Evolutionary conservation across 2,888 invertebrate genomes (phyloP).

Genomic region (Crocallis elinguaria): DNA sequence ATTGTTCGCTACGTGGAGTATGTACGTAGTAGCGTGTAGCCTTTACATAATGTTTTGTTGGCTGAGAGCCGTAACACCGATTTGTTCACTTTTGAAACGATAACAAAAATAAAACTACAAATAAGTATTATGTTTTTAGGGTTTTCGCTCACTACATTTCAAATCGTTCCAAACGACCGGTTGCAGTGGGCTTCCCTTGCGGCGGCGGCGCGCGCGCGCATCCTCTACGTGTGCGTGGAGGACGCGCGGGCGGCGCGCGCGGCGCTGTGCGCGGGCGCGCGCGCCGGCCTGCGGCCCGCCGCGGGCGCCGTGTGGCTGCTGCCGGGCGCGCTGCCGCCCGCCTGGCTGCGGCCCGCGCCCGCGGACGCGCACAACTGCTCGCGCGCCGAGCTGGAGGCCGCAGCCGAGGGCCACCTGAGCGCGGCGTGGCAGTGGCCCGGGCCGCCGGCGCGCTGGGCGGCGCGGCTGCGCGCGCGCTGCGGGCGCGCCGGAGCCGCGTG

Average conservation of each 20-base stretch:
- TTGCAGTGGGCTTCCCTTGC: conserved; percentile 63
- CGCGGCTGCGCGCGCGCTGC: conserved; percentile 26
- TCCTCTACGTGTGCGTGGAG: conserved; percentile 92
- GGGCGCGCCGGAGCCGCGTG: conserved; percentile 20
- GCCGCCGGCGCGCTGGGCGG: conserved; percentile 38
- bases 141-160: too few species aligned
- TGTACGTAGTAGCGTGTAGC: too few species aligned
- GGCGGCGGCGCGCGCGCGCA: conserved; percentile 82
- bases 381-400: conserved; percentile 41
- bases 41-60: too few species aligned
- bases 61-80: too few species aligned
- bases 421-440: conserved; percentile 57
- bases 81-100: too few species aligned
- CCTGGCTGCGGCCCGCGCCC: conserved; percentile 87
- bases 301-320: conserved; percentile 95
- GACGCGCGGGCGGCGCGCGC: conserved; percentile 89
- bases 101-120: too few species aligned
- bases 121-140: too few species aligned
- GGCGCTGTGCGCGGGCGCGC: conserved; percentile 93
- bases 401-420: conserved; percentile 56
- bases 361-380: conserved; percentile 86
- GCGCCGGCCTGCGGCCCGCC: conserved; percentile 87
- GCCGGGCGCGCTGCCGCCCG: conserved; percentile 88
- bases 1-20: too few species aligned
- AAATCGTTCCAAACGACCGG: too few species aligned